Conservation (phyloP, 2,888 invertebrate species). For the Hydropsyche betteni region DNA sequence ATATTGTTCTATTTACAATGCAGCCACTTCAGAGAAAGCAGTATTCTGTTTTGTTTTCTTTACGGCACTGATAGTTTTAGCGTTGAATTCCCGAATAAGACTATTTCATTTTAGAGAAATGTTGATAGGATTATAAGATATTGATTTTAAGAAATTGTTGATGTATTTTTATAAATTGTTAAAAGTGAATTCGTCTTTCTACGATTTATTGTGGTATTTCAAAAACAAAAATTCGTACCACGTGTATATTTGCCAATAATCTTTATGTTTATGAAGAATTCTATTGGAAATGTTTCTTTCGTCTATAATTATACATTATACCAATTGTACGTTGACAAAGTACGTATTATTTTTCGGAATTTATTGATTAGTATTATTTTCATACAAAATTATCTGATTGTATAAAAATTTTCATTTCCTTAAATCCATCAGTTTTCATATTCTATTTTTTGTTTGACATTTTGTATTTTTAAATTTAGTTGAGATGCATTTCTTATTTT, state of each 20-base stretch:
- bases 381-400: no score
- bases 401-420: no score
- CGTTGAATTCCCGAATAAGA: constrained; percentile 21
- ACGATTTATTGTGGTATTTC: constrained; percentile 12
- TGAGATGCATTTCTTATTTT: constrained; percentile 1
- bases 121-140: neutral
- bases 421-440: no score
- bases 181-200: neutral
- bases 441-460: neutral
- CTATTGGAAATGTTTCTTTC: no score
- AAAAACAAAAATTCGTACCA: neutral
- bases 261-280: no score
- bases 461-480: neutral
- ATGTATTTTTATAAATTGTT: constrained; percentile 5
- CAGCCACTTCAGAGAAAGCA: constrained; percentile 60
- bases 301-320: no score
- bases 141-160: constrained; percentile 1
- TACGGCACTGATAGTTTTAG: constrained; percentile 29
- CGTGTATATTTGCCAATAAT: no score
- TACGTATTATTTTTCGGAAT: no score
- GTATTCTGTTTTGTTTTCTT: constrained; percentile 52
- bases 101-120: constrained; percentile 20
- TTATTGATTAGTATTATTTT: no score
- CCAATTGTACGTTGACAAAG: no score
- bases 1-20: constrained; percentile 87